Percentiles rank a stretch among this genome's conserved stretches.
phyloP scores from a whole-genome alignment of 2,113 vertebrate genomes.

The Mionectes macconnelli region DNA sequence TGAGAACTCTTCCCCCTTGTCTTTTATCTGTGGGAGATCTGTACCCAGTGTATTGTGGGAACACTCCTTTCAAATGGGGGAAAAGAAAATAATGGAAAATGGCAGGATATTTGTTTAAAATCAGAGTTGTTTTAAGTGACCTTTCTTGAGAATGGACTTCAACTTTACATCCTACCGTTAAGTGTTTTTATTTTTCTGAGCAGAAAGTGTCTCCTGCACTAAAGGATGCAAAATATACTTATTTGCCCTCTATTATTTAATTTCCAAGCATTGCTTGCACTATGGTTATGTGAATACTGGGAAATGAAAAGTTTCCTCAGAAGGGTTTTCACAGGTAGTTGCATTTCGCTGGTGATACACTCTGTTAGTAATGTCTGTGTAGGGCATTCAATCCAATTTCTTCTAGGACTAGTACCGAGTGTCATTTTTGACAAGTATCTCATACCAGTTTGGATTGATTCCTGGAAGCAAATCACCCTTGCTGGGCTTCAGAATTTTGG shows the following conservation, averaged over 20 bases:
- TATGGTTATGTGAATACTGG: neutral
- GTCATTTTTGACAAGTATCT: neutral
- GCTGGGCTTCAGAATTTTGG: neutral
- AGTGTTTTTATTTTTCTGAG: neutral
- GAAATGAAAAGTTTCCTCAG: neutral
- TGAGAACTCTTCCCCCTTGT: neutral
- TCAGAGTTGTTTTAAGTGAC: neutral
- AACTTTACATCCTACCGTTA: neutral
- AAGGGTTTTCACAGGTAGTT: neutral
- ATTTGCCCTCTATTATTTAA: neutral
- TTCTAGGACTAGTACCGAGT: neutral
- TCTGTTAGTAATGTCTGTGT: neutral
- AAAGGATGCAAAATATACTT: neutral
- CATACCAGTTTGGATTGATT: neutral
- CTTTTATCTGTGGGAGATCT: neutral
- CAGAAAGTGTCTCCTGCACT: neutral
- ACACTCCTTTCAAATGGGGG: neutral
- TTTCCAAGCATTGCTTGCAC: neutral
- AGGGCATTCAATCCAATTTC: neutral
- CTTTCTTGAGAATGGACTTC: neutral
- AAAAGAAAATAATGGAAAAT: neutral
- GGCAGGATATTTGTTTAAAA: neutral
- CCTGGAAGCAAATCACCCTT: neutral
- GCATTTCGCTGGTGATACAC: neutral
- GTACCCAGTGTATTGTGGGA: neutral